These are phyloP conservation scores for Acanthosepion esculentum DNA, from an alignment of 2,888 invertebrate genomes.

Conservation along the genomic window DNA sequence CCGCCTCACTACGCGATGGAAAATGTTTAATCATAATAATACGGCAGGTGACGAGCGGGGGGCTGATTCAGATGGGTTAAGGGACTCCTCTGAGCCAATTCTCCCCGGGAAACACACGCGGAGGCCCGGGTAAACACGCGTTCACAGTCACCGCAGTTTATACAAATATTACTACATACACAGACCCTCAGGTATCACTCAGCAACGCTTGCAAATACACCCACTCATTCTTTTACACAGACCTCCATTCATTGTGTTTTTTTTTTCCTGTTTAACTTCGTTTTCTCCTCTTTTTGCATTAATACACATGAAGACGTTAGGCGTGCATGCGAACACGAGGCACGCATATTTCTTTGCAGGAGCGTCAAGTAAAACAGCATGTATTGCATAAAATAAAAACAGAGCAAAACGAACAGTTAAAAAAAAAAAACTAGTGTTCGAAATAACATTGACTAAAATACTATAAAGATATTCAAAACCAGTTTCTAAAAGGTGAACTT, in stretches of 20 bases:
- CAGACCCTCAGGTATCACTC: neutral
- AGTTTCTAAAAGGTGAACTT: neutral
- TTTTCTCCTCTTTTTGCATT: neutral
- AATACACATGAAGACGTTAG: neutral
- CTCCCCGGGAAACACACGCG: neutral
- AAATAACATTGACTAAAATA: neutral
- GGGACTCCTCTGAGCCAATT: neutral
- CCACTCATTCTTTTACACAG: neutral
- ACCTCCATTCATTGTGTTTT: neutral
- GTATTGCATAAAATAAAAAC: neutral
- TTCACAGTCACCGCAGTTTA: constrained; percentile 2
- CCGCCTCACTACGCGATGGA: neutral
- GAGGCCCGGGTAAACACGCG: neutral
- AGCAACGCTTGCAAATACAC: neutral
- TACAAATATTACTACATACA: neutral
- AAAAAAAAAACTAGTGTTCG: no score
- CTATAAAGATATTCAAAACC: neutral
- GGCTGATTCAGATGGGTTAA: neutral
- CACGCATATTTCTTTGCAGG: neutral
- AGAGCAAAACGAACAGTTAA: neutral
- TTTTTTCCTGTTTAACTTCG: neutral
- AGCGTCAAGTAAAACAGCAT: neutral
- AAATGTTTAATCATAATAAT: neutral
- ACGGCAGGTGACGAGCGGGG: neutral
- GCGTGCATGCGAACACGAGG: neutral